Evolutionary conservation across 2,113 vertebrate genomes (phyloP).

Genomic region (Psettodes erumei): DNA sequence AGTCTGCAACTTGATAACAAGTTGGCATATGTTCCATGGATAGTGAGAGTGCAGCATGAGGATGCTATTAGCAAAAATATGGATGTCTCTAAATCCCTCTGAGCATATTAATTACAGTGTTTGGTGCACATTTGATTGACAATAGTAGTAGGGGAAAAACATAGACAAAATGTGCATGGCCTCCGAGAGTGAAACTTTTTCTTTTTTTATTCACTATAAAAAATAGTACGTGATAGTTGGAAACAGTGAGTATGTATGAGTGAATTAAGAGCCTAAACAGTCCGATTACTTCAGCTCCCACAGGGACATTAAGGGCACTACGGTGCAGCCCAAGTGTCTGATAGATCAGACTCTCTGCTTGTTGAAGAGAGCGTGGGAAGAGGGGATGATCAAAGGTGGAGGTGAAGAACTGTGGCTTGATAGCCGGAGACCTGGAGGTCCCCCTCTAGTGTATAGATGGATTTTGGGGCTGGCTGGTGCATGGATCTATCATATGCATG

Average conservation of each 20-base stretch:
- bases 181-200: slow-evolving; percentile 1
- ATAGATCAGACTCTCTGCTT: slow-evolving; percentile 40
- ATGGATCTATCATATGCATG: not conserved
- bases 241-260: not conserved
- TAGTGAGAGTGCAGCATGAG: not conserved
- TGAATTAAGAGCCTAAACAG: slow-evolving; percentile 15
- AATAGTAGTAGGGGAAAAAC: not conserved
- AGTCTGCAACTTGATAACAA: slow-evolving; percentile 1
- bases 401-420: slow-evolving; percentile 39
- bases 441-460: slow-evolving; percentile 30
- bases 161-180: slow-evolving; percentile 5
- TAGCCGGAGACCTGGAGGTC: slow-evolving; percentile 48
- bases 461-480: no score
- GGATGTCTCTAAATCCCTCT: not conserved
- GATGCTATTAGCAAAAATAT: not conserved
- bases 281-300: slow-evolving; percentile 48
- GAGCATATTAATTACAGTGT: not conserved
- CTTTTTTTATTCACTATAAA: not conserved
- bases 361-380: slow-evolving; percentile 51
- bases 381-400: slow-evolving; percentile 10
- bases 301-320: slow-evolving; percentile 19
- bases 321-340: slow-evolving; percentile 42
- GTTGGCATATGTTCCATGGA: not conserved
- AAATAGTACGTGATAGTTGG: not conserved
- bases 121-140: slow-evolving; percentile 29